These are phyloP conservation scores for Adoxophyes honmai DNA, from an alignment of 1,140 invertebrate genomes.

Conservation along the genomic window DNA sequence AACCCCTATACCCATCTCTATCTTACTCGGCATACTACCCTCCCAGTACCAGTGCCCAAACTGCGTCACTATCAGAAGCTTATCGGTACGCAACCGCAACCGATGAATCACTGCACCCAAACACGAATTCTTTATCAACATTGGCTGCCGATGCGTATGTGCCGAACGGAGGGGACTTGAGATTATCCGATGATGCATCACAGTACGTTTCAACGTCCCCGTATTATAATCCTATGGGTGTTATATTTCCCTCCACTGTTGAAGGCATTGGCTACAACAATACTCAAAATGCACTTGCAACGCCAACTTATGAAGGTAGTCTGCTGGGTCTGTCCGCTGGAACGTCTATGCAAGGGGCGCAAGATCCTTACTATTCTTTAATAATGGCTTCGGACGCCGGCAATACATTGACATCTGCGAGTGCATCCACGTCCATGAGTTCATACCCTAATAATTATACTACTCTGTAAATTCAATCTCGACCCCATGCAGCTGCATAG, in stretches of 20 bases:
- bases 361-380: constrained; percentile 60
- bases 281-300: constrained; percentile 30
- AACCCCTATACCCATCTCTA: constrained; percentile 60
- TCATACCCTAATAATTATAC: too few relatives aligned
- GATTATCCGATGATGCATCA: constrained; percentile 54
- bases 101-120: constrained; percentile 65
- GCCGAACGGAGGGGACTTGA: constrained; percentile 61
- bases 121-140: constrained; percentile 47
- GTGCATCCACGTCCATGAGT: too few relatives aligned
- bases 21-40: constrained; percentile 60
- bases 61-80: constrained; percentile 62
- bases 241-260: too few relatives aligned
- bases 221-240: constrained; percentile 57
- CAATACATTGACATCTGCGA: too few relatives aligned
- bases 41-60: constrained; percentile 45
- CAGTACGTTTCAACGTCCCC: constrained; percentile 44
- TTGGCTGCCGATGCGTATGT: constrained; percentile 56
- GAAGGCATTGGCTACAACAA: too few relatives aligned
- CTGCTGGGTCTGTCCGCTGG: constrained; percentile 38
- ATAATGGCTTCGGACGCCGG: constrained; percentile 42
- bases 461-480: too few relatives aligned
- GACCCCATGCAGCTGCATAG: too few relatives aligned
- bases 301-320: constrained; percentile 57
- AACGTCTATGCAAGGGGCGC: constrained; percentile 34
- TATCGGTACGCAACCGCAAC: constrained; percentile 57